Evolutionary conservation across 2,888 invertebrate species (phyloP).

Genomic region (Lumbricus terrestris): DNA sequence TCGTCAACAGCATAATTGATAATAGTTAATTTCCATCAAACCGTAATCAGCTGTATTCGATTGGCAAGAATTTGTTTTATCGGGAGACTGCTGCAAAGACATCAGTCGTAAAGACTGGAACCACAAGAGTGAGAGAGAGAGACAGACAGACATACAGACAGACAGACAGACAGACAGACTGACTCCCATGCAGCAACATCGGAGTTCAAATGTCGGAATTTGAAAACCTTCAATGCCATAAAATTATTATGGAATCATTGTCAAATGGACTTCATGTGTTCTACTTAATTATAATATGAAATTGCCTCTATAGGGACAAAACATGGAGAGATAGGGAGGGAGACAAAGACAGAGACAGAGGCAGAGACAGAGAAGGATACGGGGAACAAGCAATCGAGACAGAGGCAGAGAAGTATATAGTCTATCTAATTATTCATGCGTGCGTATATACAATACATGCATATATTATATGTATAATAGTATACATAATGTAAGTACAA

Average conservation of each 20-base stretch:
- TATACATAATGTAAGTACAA: too few species aligned
- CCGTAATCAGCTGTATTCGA: background rate
- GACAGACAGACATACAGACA: background rate
- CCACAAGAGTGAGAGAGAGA: background rate
- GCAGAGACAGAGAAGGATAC: background rate
- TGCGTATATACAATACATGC: background rate
- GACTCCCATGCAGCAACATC: too few species aligned
- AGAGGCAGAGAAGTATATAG: background rate
- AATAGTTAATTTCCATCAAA: background rate
- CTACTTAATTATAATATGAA: too few species aligned
- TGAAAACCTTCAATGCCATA: too few species aligned
- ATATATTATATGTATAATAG: background rate
- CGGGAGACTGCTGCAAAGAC: background rate
- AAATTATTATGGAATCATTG: too few species aligned
- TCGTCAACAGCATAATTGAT: background rate
- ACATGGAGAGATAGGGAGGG: background rate
- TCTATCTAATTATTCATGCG: background rate
- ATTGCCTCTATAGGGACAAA: background rate
- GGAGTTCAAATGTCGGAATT: too few species aligned
- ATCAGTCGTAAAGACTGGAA: background rate
- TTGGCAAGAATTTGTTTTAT: background rate
- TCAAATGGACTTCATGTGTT: too few species aligned
- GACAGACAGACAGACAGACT: background rate
- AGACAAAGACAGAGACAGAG: background rate
- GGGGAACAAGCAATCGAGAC: too few species aligned